phyloP scores from a whole-genome alignment of 2,888 invertebrate genomes.

The Drosophila limbata region DNA sequence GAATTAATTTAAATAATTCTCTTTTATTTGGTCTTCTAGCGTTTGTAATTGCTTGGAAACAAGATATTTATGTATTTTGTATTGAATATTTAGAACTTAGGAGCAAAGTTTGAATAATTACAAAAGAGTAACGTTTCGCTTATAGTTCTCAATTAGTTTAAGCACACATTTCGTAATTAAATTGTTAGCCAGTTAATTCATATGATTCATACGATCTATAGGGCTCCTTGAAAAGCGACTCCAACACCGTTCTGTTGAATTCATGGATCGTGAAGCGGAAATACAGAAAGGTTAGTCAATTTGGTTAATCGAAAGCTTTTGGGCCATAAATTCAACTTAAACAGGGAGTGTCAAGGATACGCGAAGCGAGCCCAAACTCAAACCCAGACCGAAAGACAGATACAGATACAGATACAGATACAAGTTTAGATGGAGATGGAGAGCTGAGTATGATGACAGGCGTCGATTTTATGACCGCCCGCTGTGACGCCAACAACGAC shows the following conservation, averaged over 20 bases:
- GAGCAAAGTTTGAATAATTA: background rate
- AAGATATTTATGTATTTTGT: background rate
- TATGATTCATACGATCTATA: background rate
- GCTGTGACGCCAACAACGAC: slow-evolving; percentile 27
- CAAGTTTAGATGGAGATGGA: slow-evolving; percentile 2
- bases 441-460: slow-evolving; percentile 46
- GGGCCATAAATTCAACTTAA: slow-evolving; percentile 54
- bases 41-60: background rate
- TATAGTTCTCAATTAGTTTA: background rate
- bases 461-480: slow-evolving; percentile 63
- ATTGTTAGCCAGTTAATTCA: background rate
- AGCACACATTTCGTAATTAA: background rate
- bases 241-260: background rate
- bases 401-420: slow-evolving; percentile 19
- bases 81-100: background rate
- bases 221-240: too few species aligned
- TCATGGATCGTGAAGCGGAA: background rate
- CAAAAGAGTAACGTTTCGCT: background rate
- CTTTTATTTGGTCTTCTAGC: background rate
- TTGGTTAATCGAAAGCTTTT: slow-evolving; percentile 72
- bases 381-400: slow-evolving; percentile 21
- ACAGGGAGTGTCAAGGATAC: slow-evolving; percentile 66
- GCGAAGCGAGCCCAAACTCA: background rate
- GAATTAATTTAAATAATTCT: background rate
- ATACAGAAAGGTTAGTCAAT: slow-evolving; percentile 58